Evolutionary conservation across 2,888 invertebrate genomes (phyloP).

Genomic region (Polydrusus pterygomalis): DNA sequence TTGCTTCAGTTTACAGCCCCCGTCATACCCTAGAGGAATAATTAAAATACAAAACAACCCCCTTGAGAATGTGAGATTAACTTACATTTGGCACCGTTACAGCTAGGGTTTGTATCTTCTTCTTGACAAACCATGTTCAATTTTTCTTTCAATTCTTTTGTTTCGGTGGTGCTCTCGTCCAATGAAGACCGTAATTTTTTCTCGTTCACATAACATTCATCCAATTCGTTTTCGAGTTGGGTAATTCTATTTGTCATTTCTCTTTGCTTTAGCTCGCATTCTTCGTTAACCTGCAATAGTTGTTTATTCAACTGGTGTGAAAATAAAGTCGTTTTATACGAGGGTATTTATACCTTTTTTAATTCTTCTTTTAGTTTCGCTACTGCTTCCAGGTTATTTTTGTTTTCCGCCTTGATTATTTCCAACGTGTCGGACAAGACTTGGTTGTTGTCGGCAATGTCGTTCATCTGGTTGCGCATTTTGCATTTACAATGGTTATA

Average conservation of each 20-base stretch:
- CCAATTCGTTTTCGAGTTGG: constrained; percentile 36
- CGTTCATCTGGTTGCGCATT: constrained; percentile 28
- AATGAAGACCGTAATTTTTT: constrained; percentile 18
- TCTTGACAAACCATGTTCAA: constrained; percentile 10
- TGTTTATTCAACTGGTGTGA: neutral
- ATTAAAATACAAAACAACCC: neutral
- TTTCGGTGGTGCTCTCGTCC: neutral
- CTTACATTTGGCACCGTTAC: constrained; percentile 8
- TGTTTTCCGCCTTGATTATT: constrained; percentile 45
- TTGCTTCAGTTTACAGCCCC: neutral
- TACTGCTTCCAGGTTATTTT: constrained; percentile 40
- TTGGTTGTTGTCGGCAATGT: constrained; percentile 41
- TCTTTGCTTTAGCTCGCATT: constrained; percentile 18
- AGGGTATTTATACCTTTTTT: constrained; percentile 24
- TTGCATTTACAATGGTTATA: constrained; percentile 22
- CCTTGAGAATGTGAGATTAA: neutral
- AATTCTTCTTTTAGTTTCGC: constrained; percentile 36
- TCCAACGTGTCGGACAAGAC: constrained; percentile 40
- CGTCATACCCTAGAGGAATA: neutral
- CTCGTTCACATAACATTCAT: constrained; percentile 6
- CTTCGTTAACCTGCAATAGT: constrained; percentile 27
- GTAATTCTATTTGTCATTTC: neutral
- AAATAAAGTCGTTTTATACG: neutral
- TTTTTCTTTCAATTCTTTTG: constrained; percentile 9
- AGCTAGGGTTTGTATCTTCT: constrained; percentile 14